Evolutionary conservation across 1,140 invertebrate species (phyloP), one percentile per base, ranked within the genome.

Genomic region (Ips nitidus): DNA sequence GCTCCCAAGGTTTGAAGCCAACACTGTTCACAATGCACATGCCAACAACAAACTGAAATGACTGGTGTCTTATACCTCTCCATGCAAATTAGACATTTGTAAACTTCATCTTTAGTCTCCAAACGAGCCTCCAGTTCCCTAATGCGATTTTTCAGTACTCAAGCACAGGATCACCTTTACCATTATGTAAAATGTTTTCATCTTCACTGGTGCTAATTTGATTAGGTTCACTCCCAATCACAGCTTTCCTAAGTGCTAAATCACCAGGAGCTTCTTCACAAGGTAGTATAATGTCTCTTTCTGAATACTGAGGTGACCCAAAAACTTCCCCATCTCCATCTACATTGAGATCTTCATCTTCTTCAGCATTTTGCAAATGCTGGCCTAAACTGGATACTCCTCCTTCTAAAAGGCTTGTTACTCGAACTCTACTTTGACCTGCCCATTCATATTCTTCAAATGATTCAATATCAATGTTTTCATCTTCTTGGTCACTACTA

Each of bases 41-140:
- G 95, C 95, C 95, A 98, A 81, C 95, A 98, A 76, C 92, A 92
- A 52, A 96, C 90, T 1, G 94, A 97, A n/a, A 94, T 93, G 7
- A 96, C 90, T n/a, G 95, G 94, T 66, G 91, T 93, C 53, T 86
- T 86, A 78, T 94, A 95, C 22, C 87, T 86, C 63, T 93, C 93
- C 84, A 95, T 90, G 80, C 94, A 95, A 65, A 95, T 95, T 7
- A 95, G 84, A 85, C 94, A 97, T 80, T 94, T 89, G 74, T 86
- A 87, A 53, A 79, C 80, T 81, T 88, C 82, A 80, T 86, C 82
- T 79, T 85, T 73, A 65, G 64, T 76, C 75, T 80, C 42, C 59
- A 78, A 75, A 73, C 80, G 38, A 74, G 71, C 68, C 79, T 93
- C 90, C 65, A 91, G 83, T 71, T 93, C 88, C 50, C 87, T 84